phyloP scores from a whole-genome alignment of 2,797 vertebrate genomes.

The Buceros bicornis region DNA sequence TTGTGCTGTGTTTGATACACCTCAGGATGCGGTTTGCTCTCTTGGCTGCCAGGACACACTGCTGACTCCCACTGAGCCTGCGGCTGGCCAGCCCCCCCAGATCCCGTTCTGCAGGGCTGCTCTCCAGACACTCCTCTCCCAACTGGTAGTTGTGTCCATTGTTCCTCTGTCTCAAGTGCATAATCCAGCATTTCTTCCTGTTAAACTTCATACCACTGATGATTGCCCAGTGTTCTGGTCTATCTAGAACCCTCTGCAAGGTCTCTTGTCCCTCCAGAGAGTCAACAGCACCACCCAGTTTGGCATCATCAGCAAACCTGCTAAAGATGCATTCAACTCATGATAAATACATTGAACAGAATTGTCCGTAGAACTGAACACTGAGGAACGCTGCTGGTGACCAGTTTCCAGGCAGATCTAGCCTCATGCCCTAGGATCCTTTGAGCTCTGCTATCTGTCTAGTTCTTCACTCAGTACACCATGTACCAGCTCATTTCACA shows the following conservation, averaged over 20 bases:
- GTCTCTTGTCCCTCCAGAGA: background rate
- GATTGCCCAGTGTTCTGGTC: rapidly evolving
- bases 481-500: background rate
- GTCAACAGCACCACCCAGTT: background rate
- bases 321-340: background rate
- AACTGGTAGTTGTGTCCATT: rapidly evolving
- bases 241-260: background rate
- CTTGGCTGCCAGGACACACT: background rate
- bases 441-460: no score
- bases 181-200: rapidly evolving
- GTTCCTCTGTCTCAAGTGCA: rapidly evolving
- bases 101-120: background rate
- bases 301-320: background rate
- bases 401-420: background rate
- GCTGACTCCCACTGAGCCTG: background rate
- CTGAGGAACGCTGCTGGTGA: rapidly evolving
- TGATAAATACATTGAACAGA: background rate
- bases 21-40: rapidly evolving
- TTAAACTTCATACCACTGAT: background rate
- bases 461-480: background rate
- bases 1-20: background rate
- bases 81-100: background rate
- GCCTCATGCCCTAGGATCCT: background rate
- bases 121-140: background rate
- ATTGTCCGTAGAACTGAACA: background rate